A percentile compares a stretch with the other conserved stretches of the same genome.
These are phyloP conservation scores for Penelope pileata DNA, from an alignment of 2,113 vertebrate genomes.

Conservation along the genomic window DNA sequence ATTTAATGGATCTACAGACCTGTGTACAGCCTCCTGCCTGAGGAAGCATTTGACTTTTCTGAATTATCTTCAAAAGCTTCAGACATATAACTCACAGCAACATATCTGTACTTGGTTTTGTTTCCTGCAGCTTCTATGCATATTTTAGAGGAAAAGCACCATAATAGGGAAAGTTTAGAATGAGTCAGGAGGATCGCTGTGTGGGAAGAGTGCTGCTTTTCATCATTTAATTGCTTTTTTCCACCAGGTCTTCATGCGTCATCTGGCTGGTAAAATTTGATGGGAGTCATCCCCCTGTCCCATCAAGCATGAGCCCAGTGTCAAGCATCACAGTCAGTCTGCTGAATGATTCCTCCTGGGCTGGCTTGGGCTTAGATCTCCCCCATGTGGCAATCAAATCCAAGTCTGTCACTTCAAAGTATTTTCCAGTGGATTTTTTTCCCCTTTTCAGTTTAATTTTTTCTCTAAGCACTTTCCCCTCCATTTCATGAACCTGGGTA, in stretches of 20 bases:
- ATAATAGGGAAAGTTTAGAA: not conserved
- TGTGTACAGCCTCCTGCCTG: not conserved
- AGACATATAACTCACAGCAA: not conserved
- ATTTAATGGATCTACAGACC: not conserved
- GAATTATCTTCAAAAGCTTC: not conserved
- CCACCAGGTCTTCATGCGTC: not conserved
- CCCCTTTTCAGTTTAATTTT: not conserved
- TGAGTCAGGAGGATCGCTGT: not conserved
- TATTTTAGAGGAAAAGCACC: not conserved
- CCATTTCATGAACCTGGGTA: not conserved
- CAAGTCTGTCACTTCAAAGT: not conserved
- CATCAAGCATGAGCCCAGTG: not conserved
- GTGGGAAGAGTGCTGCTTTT: not conserved
- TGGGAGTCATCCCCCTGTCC: not conserved
- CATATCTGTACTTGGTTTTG: not conserved
- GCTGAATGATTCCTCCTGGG: not conserved
- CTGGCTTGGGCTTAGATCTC: conserved; percentile 14
- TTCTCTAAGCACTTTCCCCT: not conserved
- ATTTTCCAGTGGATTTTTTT: not conserved
- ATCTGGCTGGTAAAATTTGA: not conserved
- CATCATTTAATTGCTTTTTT: not conserved
- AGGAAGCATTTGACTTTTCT: not conserved
- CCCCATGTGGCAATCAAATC: conserved; percentile 23
- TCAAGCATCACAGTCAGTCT: rapidly evolving
- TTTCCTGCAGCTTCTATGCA: not conserved